Base-by-base conservation (phyloP, 2,797 vertebrate species). In the Sibirionetta formosa region DNA sequence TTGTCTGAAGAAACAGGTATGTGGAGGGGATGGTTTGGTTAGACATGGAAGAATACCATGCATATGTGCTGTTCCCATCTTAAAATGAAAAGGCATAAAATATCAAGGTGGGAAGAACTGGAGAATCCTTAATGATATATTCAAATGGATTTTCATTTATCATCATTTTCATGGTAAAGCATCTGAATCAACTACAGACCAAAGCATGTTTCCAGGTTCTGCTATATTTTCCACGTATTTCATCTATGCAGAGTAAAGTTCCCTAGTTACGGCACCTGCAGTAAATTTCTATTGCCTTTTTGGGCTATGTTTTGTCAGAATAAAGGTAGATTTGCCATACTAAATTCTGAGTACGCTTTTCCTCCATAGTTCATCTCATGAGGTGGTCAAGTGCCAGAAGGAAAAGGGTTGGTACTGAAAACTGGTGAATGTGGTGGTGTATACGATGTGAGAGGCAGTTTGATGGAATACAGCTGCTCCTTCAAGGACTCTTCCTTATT, bases 341-440 rank as follows among this genome's bases (percentile, higher is more conserved):
- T 5, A 31, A 76, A 51, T 19, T 3, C 4, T 1, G 0, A 54
- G 24, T n/a, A 23, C 0, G 5, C 26, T 35, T 91, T 23, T 51
- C 26, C n/a, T 51, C 26, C n/a, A 42, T 54, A 35, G 88, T 84
- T 20, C 29, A 57, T 19, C 9, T 57, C 9, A 29, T 7, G 31
- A 84, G 65, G n/a, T 14, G 42, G 61, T 29, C 11, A 29, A 7
- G 33, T n/a, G 44, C 29, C 75, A 56, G 14, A 78, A 57, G 24
- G 16, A 82, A 68, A 48, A 61, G 4, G 12, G 4, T 23, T 76
- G 57, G 18, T 65, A 46, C 9, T 42, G 24, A 63, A 84, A 94
- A 14, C 10, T 89, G 57, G 13, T 76, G 31, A 63, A 68, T 63
- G 19, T 70, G 66, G 31, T 56, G 20, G 9, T 56, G 9, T 7